Evolutionary conservation across 1,140 invertebrate genomes (phyloP), one percentile per base, ranked within the genome.

Genomic region (Samia ricini): DNA sequence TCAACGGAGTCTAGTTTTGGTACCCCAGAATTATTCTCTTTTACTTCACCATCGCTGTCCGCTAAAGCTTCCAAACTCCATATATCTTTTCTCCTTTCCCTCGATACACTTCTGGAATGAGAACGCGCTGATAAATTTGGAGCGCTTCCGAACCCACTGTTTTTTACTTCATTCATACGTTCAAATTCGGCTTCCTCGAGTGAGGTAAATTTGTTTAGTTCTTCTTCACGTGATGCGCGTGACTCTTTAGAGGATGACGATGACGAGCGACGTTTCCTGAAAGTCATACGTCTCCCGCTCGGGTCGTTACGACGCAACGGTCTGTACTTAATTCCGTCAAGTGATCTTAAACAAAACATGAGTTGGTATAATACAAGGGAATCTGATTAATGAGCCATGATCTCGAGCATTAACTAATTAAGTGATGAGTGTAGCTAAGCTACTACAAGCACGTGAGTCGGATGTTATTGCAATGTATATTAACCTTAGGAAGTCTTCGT

Each of bases 171-270:
- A 68, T 73, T 79, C 73, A 84, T 85, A 73, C 74, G 78, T 74
- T 88, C 85, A 61, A 92, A 90, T 67, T 93, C 92, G 63, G 91
- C 90, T 77, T 93, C 92, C 75, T 93, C 92, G 58, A 93, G 84
- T 48, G 92, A 92, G 56, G 92, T 93, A 63, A 93, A 93, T 83
- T 91, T 91, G 76, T 91, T 91, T 20, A 93, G 76, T 76, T 93
- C 92, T 66, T 93, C 92, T 63, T 93, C 92, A 19, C 92, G 91
- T 19, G 91, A 91, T 49, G 92, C 92, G 59, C 91, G 88, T 61
- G 84, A 93, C 6, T 92, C 92, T 64, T 79, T 85, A 22, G 92
- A 93, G 12, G 91, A 92, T 74, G 91, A 92, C 22, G 92, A 93
- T 57, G 89, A 91, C 4, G 91, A 93, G 61, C 90, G 84, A 7